Evolutionary conservation across 2,797 vertebrate species (phyloP).

Genomic region (Champsocephalus esox): DNA sequence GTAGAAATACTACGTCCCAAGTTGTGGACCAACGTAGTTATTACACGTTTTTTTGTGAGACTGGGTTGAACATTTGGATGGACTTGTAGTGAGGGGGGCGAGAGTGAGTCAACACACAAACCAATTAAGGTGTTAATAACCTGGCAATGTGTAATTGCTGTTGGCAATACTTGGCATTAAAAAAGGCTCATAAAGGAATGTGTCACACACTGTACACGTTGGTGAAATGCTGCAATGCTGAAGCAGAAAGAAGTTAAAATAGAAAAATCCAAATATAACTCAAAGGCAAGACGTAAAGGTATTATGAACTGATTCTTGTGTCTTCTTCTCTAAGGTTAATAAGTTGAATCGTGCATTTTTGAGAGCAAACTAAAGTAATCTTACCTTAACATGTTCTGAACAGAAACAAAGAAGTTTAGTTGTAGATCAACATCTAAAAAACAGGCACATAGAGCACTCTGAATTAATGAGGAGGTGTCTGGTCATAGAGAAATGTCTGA

Average conservation of each 20-base stretch:
- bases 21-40: no score
- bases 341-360: neutral
- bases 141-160: conserved; percentile 20
- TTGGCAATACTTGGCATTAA: neutral
- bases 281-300: neutral
- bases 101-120: conserved; percentile 34
- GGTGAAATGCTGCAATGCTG: neutral
- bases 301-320: neutral
- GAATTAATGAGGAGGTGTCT: neutral
- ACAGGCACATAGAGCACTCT: conserved; percentile 11
- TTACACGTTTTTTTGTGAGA: no score
- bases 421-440: neutral
- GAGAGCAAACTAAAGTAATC: neutral
- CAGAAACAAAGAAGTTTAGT: conserved; percentile 3
- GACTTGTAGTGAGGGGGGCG: neutral
- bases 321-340: neutral
- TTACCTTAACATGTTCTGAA: neutral
- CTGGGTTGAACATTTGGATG: neutral
- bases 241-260: neutral
- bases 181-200: neutral
- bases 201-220: neutral
- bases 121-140: conserved; percentile 40
- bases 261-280: neutral
- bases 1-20: no score
- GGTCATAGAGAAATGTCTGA: conserved; percentile 18